Base-by-base conservation (phyloP, 2,113 vertebrate species). In the Salvelinus alpinus region DNA sequence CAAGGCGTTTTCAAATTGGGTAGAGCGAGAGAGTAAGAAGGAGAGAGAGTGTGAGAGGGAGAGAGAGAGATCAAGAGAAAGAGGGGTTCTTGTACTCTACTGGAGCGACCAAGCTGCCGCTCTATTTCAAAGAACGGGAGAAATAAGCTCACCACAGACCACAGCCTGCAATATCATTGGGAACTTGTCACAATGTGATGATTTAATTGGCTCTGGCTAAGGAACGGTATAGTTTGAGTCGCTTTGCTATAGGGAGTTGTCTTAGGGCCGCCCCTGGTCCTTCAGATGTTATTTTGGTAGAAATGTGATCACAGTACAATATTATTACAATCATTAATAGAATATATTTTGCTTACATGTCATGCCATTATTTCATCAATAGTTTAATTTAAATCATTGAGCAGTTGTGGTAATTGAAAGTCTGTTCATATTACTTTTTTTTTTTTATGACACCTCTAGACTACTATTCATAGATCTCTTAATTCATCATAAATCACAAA, bases 231-330 rank as follows among this genome's bases (percentile, higher is more conserved):
- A 20, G 14, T n/a, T 16, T 72, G 67, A 78, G 70, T 62, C 60
- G 48, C 73, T 68, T 62, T 70, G 81, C 69, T 64, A 16, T 79
- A 66, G 87, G 86, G 82, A 80, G 57, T 71, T 82, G 85, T 86
- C 82, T 70, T 72, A 64, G 75, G 48, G 18, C 48, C 48, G 1
- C 3, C 13, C 51, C 12, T 54, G 51, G 51, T 4, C 51, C 16
- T 4, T 54, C 38, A 12, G 9, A 44, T 44, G 38, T 44, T 27
- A 72, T 54, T 44, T 44, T 79, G 60, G 51, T 76, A 74, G 62
- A 82, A 86, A 85, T 85, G 81, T 83, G 77, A 83, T 80, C 76
- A 69, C 62, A 68, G 82, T 64, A 87, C 71, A 66, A 66, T 66
- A 5, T 74, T 65, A 82, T 54, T 54, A 87, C 77, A 80, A 89